These are phyloP conservation scores for Apodemia duryi DNA, from an alignment of 2,888 invertebrate genomes.

Conservation along the genomic window DNA sequence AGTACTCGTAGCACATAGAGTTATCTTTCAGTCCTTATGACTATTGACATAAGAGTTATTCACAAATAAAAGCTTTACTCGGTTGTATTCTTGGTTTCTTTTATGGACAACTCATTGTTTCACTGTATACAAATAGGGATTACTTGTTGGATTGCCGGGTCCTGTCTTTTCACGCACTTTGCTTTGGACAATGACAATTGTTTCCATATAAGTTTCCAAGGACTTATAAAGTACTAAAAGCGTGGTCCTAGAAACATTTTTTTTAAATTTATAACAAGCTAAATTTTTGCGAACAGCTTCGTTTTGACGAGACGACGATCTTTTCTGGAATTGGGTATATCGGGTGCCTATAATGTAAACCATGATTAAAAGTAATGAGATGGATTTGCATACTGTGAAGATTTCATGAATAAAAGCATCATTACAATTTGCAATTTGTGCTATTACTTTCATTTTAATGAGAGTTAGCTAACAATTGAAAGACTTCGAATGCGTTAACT, in stretches of 20 bases:
- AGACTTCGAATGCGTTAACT: too few species aligned
- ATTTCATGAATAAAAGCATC: too few species aligned
- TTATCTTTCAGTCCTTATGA: not conserved
- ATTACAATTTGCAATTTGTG: too few species aligned
- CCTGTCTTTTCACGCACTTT: slow-evolving; percentile 55
- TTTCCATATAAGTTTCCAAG: slow-evolving; percentile 41
- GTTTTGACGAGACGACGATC: too few species aligned
- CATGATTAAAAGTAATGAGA: not conserved
- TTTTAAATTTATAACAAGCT: too few species aligned
- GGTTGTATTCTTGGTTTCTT: not conserved
- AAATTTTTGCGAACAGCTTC: too few species aligned
- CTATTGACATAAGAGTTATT: not conserved
- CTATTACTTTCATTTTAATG: too few species aligned
- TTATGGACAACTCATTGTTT: slow-evolving; percentile 5
- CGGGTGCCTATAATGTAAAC: not conserved
- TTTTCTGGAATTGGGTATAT: too few species aligned
- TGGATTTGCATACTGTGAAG: not conserved
- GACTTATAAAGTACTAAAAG: slow-evolving; percentile 15
- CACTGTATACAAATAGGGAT: slow-evolving; percentile 26
- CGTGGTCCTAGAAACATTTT: too few species aligned
- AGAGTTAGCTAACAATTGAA: too few species aligned
- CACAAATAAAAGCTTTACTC: not conserved
- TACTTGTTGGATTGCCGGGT: slow-evolving; percentile 32
- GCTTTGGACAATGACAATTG: slow-evolving; percentile 56
- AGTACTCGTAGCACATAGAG: not conserved